Base-by-base conservation (phyloP, 2,797 vertebrate species). In the Allobates femoralis region DNA sequence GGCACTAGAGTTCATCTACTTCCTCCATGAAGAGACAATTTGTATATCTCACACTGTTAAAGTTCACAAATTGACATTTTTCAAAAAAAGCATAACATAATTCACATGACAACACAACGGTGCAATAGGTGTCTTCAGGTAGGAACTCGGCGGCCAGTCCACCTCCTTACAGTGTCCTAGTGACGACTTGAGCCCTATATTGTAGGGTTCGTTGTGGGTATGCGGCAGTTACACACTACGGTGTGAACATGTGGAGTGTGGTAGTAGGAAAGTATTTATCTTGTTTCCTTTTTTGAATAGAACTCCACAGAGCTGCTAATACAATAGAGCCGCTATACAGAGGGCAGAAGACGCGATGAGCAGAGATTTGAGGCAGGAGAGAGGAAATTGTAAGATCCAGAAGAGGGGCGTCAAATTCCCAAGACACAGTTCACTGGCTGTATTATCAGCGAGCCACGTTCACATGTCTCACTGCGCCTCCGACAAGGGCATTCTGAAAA, bases 401-500 rank as follows among this genome's bases (percentile, higher is more conserved):
- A 88, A 80, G 71, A 81, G 87, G 83, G 82, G 58, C 73, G 67
- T 64, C 46, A 26, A 88, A 88, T 88, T 88, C 86, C 86, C 92
- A 94, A 93, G 93, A 95, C 93, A 94, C 95, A 94, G 94, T 93
- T 89, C 89, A 85, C 92, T 94, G 94, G 95, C 95, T 85, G 96
- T 94, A 96, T 96, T 96, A 96, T 96, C 96, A 96, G 96, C 96
- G 96, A 96, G 96, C 96, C 95, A 94, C 95, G 96, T 97, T 97
- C 96, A 96, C 96, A 96, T 96, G 97, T 96, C 96, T 96, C 96
- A 97, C 96, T 97, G 96, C 95, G 94, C 90, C 93, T 94, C 95
- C 95, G 96, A 95, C 96, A 97, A 97, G 96, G 96, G 96, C 96
- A 97, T 96, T 97, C 96, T 97, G 96, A 97, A 96, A 96, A 97